Evolutionary conservation across 2,113 vertebrate species (phyloP), one percentile per base, ranked within the genome.

Genomic region (Pelecanoides urinatrix): DNA sequence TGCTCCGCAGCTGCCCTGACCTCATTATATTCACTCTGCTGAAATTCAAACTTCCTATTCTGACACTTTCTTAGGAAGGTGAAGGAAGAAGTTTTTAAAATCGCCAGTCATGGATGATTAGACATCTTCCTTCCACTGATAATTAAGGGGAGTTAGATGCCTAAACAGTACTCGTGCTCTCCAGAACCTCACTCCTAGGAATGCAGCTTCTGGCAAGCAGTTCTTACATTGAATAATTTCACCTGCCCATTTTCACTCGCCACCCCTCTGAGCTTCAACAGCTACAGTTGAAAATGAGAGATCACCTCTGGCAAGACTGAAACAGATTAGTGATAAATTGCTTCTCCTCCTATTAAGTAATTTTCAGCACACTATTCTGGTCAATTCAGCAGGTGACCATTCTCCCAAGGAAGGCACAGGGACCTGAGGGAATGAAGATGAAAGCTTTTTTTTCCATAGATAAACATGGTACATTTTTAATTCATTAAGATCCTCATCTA

Each of bases 21-120:
- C 86, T 94, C 92, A 93, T 82, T 92, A 88, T 62, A 94, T 52
- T 93, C 79, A 75, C 25, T 86, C 70, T 66, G 59, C 45, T 66
- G 81, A 94, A 94, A 93, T 83, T 81, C 81, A 90, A 83, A 93
- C 81, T 92, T 91, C 86, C 80, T 84, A 76, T 59, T 93, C 78
- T 17, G 27, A 74, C 88, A n/a, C 63, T 75, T 79, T 75, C 32
- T 32, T 86, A 26, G 1, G 72, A 86, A 92, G 76, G 79, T 78
- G 73, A 74, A 92, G 47, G 65, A 92, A 92, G 65, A 87, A 18
- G 15, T 42, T 92, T 95, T 82, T 12, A 40, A 32, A 65, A 23
- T 71, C 14, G 2, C 61, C 71, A 61, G 76, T 63, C 76, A 94
- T n/a, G 44, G 61, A 21, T 78, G 61, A 79, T 84, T 83, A 84